Base-by-base conservation (phyloP, 2,888 invertebrate species). In the Teinopalpus imperialis region DNA sequence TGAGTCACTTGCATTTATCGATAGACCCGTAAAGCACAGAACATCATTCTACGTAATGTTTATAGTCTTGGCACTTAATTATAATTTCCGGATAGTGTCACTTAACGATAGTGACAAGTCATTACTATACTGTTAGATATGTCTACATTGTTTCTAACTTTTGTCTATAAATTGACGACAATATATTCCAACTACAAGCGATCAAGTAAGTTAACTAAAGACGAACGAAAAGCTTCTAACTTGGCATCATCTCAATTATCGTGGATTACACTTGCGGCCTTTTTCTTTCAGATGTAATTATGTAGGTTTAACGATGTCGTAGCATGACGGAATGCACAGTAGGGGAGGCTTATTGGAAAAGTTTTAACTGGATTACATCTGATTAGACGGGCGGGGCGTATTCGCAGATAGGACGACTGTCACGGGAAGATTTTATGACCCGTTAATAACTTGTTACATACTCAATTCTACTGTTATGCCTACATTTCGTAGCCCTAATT, bases 281-380 rank as follows among this genome's bases (percentile, higher is more conserved):
- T 39, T 45, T 44, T 44, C 31, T 44, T 31, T 43, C 51, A 49
- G 46, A 51, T 51, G 51, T 43, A 58, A 56, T 48, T 54, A 34
- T 49, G 37, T 31, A 29, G 57, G 53, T 54, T 61, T 67, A 59
- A 65, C 63, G 61, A 56, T 53, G 43, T 46, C 48, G 51, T 51
- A 30, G 48, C 54, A 49, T 45, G 65, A 61, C 64, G 66, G 65
- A 66, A 70, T 74, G 77, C 70, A 68, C 67, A 61, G 41, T 63
- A 66, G 57, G 77, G 82, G 82, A 75, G 53, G 70, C 70, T 81
- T 86, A 88, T 88, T 88, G 83, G 79, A 75, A 87, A 88, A 87
- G 85, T 88, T 87, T 87, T 86, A 85, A 85, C 85, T 45, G 45
- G 45, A 45, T 45, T 45, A 45, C 45, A 45, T 45, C 39, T 45